These are phyloP conservation scores for Trachemys scripta DNA, from an alignment of 2,113 vertebrate species.

Conservation along the genomic window DNA sequence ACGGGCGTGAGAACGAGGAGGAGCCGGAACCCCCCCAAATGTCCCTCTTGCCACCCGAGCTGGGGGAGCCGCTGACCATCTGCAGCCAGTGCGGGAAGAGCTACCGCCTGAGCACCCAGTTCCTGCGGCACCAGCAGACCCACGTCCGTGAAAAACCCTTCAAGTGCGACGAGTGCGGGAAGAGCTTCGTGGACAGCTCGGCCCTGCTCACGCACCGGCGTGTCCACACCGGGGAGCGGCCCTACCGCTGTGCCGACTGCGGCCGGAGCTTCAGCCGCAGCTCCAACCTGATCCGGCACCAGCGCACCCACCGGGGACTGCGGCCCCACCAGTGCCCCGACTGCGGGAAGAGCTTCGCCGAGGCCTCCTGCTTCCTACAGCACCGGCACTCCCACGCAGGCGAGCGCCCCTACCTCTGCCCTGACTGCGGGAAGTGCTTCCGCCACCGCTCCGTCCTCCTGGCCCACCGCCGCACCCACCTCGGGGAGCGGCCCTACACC, in stretches of 20 bases:
- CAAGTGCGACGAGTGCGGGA: not conserved
- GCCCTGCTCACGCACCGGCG: not conserved
- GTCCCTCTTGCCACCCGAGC: not conserved
- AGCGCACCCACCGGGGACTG: not conserved
- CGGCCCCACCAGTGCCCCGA: not conserved
- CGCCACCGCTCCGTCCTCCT: conserved; percentile 69
- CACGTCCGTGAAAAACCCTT: not conserved
- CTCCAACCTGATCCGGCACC: not conserved
- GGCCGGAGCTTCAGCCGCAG: not conserved
- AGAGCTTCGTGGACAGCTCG: not conserved
- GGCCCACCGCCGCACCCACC: conserved; percentile 75
- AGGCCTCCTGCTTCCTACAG: conserved; percentile 5
- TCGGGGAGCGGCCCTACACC: conserved; percentile 75
- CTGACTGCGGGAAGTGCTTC: conserved; percentile 29
- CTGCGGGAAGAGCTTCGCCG: not conserved
- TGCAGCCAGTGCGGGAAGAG: not conserved
- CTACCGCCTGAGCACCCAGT: not conserved
- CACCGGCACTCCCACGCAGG: conserved; percentile 69
- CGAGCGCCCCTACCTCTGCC: conserved; percentile 66
- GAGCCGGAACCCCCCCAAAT: not conserved
- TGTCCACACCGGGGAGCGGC: not conserved
- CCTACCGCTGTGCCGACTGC: not conserved
- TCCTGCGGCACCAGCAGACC: not conserved
- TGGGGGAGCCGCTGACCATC: not conserved
- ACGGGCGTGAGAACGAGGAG: not conserved